A percentile compares a stretch with the other conserved stretches of the same genome.
phyloP scores from a whole-genome alignment of 2,113 vertebrate species.

The Chloropsis hardwickii region DNA sequence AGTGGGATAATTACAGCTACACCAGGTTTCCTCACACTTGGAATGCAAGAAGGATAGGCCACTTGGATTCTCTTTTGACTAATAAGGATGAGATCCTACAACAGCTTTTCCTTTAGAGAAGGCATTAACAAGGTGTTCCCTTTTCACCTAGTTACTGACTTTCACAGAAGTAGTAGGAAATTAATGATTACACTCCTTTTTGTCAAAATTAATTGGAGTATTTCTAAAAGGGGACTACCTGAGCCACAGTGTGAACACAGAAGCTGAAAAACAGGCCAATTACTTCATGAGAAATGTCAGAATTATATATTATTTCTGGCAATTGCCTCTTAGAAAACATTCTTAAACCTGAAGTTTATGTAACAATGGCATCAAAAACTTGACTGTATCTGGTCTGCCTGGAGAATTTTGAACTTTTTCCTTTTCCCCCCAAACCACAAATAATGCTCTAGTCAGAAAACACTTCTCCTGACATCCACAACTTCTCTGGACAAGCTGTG shows the following conservation, averaged over 20 bases:
- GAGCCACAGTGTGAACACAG: not conserved
- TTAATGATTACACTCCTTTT: not conserved
- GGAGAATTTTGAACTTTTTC: not conserved
- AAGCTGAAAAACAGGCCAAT: not conserved
- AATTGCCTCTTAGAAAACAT: not conserved
- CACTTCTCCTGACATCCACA: not conserved
- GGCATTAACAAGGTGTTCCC: not conserved
- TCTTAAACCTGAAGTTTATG: not conserved
- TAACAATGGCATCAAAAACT: not conserved
- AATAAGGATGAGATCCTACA: not conserved
- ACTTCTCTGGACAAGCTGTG: not conserved
- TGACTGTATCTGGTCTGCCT: not conserved
- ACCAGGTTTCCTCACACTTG: not conserved
- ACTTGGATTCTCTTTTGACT: not conserved
- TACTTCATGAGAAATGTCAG: not conserved
- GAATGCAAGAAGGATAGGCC: not conserved
- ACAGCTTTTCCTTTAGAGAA: not conserved
- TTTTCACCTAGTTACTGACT: not conserved
- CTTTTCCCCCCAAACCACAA: not conserved
- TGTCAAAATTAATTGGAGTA: not conserved
- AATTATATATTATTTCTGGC: not conserved
- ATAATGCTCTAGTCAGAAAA: not conserved
- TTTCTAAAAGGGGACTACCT: not conserved
- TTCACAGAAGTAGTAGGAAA: not conserved
- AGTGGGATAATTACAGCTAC: not conserved